Conservation (phyloP, 2,888 invertebrate genomes). For the Campoletis raptor region DNA sequence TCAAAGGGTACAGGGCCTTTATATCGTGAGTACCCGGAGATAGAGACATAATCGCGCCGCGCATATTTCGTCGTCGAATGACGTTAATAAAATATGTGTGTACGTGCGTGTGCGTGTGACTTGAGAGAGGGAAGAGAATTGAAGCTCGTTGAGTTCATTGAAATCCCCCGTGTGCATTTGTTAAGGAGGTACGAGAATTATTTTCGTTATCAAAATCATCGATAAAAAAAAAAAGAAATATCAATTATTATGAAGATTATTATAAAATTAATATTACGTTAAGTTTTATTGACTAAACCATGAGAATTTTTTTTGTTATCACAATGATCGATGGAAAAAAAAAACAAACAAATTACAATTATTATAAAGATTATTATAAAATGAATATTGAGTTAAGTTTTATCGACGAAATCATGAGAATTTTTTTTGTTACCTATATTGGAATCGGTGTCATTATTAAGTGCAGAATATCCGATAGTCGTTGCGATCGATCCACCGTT, state of each 20-base stretch:
- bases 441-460: constrained; percentile 76
- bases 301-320: constrained; percentile 68
- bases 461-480: constrained; percentile 70
- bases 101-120: constrained; percentile 21
- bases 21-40: constrained; percentile 47
- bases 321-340: constrained; percentile 29
- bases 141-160: constrained; percentile 73
- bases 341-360: constrained; percentile 13
- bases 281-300: constrained; percentile 37
- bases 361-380: neutral
- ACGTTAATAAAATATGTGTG: constrained; percentile 31
- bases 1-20: constrained; percentile 50
- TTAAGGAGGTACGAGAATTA: constrained; percentile 6
- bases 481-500: constrained; percentile 53
- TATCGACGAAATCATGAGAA: constrained; percentile 37
- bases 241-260: neutral
- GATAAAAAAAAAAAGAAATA: constrained; percentile 41
- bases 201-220: neutral
- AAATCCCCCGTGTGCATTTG: constrained; percentile 50
- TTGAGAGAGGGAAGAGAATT: constrained; percentile 65
- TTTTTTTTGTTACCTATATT: constrained; percentile 76
- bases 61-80: constrained; percentile 21
- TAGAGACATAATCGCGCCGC: constrained; percentile 27
- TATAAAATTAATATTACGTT: neutral
- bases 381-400: neutral